A percentile compares a stretch with the other conserved stretches of the same genome.
phyloP scores from a whole-genome alignment of 2,797 vertebrate genomes.

The Thunnus albacares region DNA sequence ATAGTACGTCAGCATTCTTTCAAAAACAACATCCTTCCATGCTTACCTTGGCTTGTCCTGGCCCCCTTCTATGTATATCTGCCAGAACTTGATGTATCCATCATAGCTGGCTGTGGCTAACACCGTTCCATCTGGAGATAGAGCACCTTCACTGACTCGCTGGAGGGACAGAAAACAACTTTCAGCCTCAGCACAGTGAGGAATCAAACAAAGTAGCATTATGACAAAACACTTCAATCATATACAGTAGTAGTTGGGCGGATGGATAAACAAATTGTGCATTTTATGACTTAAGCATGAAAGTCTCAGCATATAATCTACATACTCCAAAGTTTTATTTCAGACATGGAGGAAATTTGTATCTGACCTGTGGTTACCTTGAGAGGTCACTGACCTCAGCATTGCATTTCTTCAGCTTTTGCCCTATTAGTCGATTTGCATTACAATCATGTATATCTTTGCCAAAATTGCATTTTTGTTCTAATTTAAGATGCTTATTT shows the following conservation, averaged over 20 bases:
- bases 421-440: too few species aligned
- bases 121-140: constrained; percentile 97
- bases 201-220: not conserved
- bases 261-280: not conserved
- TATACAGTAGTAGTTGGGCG: not conserved
- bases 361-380: constrained; percentile 10
- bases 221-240: not conserved
- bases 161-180: constrained; percentile 65
- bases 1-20: not conserved
- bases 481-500: too few species aligned
- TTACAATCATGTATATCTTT: too few species aligned
- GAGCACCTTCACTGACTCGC: constrained; percentile 96
- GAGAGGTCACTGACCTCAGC: not conserved
- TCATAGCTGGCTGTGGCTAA: constrained; percentile 98
- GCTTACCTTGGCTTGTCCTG: constrained; percentile 94
- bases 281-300: constrained; percentile 9
- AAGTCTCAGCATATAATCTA: not conserved
- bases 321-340: constrained; percentile 25
- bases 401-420: not conserved
- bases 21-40: not conserved
- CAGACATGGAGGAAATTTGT: not conserved
- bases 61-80: constrained; percentile 97
- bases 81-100: constrained; percentile 99
- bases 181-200: not conserved
- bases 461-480: too few species aligned